phyloP scores from a whole-genome alignment of 1,140 invertebrate genomes.

The Batillaria attramentaria region DNA sequence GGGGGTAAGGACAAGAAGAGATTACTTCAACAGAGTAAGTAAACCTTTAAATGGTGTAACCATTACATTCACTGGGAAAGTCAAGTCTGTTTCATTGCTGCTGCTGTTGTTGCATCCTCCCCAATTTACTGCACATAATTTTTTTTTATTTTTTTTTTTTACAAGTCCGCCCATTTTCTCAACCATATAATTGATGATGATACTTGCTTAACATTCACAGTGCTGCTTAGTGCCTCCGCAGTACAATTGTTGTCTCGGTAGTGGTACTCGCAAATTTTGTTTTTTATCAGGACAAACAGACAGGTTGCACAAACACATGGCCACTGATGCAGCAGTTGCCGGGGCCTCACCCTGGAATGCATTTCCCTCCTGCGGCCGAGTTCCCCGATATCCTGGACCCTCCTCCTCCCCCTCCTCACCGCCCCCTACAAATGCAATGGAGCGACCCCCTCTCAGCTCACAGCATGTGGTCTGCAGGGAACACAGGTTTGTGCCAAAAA shows the following conservation, averaged over 20 bases:
- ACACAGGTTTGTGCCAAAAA: constrained; percentile 16
- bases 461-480: constrained; percentile 50
- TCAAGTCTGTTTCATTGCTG: background rate
- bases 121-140: too few species aligned
- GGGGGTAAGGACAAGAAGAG: constrained; percentile 3
- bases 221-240: background rate
- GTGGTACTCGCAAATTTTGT: too few species aligned
- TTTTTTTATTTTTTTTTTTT: background rate
- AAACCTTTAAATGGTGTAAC: background rate
- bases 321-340: constrained; percentile 52
- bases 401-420: constrained; percentile 36
- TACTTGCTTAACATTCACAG: background rate
- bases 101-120: background rate
- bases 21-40: background rate
- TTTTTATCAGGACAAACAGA: constrained; percentile 2
- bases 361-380: constrained; percentile 26
- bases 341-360: background rate
- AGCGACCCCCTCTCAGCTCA: constrained; percentile 62
- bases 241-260: too few species aligned
- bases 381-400: constrained; percentile 41
- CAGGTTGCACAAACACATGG: constrained; percentile 49
- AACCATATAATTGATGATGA: background rate
- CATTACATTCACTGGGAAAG: background rate
- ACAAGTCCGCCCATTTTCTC: background rate
- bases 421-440: constrained; percentile 62